A percentile compares a stretch with the other conserved stretches of the same genome.
Conservation (phyloP, 2,888 invertebrate species). For the Aporophyla nigra region DNA sequence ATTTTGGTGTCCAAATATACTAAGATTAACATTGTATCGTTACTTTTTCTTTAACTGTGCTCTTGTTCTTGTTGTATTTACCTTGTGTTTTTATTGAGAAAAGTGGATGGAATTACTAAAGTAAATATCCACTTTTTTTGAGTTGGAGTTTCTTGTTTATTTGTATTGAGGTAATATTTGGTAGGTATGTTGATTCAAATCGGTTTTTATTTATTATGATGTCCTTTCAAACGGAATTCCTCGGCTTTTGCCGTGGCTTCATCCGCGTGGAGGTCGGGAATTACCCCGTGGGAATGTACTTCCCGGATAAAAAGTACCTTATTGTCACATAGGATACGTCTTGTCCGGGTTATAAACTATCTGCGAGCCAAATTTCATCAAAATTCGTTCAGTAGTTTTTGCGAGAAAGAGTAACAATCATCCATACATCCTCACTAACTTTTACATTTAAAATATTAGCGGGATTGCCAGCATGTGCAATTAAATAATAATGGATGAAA, state of each 20-base stretch:
- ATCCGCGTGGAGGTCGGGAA: no score
- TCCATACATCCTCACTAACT: no score
- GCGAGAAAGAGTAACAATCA: no score
- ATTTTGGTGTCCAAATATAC: neutral
- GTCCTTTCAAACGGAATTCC: neutral
- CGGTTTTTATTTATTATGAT: neutral
- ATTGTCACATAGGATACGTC: no score
- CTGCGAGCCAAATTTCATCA: no score
- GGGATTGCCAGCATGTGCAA: neutral
- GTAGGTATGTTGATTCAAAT: neutral
- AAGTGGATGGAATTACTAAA: neutral
- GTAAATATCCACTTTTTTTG: neutral
- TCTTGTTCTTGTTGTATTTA: neutral
- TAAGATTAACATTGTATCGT: no score
- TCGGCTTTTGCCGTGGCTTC: no score
- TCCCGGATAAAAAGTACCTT: no score
- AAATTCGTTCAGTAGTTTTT: no score
- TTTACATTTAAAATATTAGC: no score
- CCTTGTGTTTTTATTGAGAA: neutral
- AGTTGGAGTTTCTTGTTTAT: neutral
- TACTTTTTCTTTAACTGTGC: neutral
- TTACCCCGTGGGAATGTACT: no score
- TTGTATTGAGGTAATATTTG: neutral
- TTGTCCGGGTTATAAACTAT: no score
- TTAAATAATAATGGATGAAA: slow-evolving; percentile 12